Conservation (phyloP, 92 coral and sea anemone genomes). For the Porites evermanni region DNA sequence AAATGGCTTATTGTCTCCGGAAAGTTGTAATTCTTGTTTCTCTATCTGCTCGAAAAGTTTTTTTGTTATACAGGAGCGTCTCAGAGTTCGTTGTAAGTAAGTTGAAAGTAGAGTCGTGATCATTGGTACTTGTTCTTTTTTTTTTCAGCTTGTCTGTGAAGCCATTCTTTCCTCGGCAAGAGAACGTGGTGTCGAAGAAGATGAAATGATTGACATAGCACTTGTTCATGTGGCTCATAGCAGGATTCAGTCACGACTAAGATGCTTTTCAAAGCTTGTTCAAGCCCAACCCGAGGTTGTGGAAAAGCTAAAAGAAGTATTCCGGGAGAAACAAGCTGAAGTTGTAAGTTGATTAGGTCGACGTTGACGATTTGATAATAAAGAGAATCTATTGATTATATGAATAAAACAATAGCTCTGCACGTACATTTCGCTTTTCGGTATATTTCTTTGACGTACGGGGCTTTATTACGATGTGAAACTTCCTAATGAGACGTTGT, state of each 20-base stretch:
- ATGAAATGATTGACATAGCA: conserved; percentile 46
- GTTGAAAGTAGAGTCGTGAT: not conserved
- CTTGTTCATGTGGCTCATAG: conserved; percentile 51
- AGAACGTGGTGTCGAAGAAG: conserved; percentile 30
- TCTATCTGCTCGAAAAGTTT: too few species aligned
- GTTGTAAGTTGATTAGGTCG: conserved; percentile 4
- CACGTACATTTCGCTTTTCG: too few species aligned
- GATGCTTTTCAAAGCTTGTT: conserved; percentile 44
- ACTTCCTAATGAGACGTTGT: too few species aligned
- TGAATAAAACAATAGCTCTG: too few species aligned
- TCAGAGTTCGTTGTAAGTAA: not conserved
- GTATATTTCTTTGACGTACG: too few species aligned
- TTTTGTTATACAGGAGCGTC: not conserved
- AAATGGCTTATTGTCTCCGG: too few species aligned
- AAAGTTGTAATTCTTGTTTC: too few species aligned
- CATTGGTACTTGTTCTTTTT: not conserved
- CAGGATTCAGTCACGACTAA: conserved; percentile 39
- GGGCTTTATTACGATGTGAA: too few species aligned
- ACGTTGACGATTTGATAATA: too few species aligned
- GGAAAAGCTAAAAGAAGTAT: not conserved
- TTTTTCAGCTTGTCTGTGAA: conserved; percentile 50
- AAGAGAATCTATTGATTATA: too few species aligned
- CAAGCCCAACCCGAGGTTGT: conserved; percentile 44
- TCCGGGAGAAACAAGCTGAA: conserved; percentile 6
- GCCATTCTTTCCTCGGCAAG: conserved; percentile 51